phyloP scores from a whole-genome alignment of 2,113 vertebrate genomes.

The Archocentrus centrarchus region DNA sequence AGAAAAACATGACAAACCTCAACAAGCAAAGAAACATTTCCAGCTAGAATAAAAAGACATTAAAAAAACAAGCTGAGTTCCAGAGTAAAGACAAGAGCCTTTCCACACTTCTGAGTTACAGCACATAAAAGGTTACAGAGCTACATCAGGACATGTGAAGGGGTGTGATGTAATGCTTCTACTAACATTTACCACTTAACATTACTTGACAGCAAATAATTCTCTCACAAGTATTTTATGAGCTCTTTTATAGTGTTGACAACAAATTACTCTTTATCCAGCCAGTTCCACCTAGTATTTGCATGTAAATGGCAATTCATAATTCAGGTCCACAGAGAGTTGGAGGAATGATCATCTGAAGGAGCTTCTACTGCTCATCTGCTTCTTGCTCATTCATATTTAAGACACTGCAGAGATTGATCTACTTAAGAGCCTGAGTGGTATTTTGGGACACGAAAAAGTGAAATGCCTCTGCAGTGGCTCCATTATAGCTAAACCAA shows the following conservation, averaged over 20 bases:
- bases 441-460: slow-evolving; percentile 49
- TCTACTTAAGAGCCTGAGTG: slow-evolving; percentile 50
- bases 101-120: not conserved
- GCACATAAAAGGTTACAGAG: not conserved
- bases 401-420: slow-evolving; percentile 55
- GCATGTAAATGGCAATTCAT: slow-evolving; percentile 58
- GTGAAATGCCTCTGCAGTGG: slow-evolving; percentile 27
- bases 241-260: slow-evolving; percentile 5
- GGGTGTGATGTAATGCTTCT: slow-evolving; percentile 18
- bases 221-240: slow-evolving; percentile 13
- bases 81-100: not conserved
- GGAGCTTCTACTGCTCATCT: slow-evolving; percentile 24
- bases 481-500: slow-evolving; percentile 46
- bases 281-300: slow-evolving; percentile 40
- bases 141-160: not conserved
- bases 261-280: slow-evolving; percentile 33
- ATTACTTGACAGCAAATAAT: slow-evolving; percentile 15
- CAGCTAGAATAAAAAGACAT: not conserved
- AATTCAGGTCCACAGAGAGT: slow-evolving; percentile 42
- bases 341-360: slow-evolving; percentile 36
- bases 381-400: slow-evolving; percentile 68
- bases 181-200: slow-evolving; percentile 24
- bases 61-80: not conserved
- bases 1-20: not conserved
- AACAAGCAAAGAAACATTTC: not conserved